Base-by-base conservation (phyloP, 2,888 invertebrate genomes). In the Brassicogethes aeneus region DNA sequence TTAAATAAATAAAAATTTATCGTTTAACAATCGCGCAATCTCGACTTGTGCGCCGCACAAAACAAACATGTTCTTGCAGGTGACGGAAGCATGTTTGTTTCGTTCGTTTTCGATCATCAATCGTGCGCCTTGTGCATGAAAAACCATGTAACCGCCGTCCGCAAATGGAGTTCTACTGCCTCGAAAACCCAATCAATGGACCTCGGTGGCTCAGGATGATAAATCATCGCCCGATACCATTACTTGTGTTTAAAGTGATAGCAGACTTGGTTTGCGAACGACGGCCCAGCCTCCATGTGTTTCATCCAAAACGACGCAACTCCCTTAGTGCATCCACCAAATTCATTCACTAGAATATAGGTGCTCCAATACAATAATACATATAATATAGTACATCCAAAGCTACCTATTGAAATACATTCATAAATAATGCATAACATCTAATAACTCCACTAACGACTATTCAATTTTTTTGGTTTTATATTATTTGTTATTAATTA, bases 191-290 rank as follows among this genome's bases (percentile, higher is more conserved):
- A 47, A 52, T 54, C 54, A 46, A 58, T 57, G 55, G 59, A 51
- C 53, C 47, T 60, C 63, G 65, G 65, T 63, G 65, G 65, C 65
- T 66, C 65, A 62, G 59, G 62, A 65, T 61, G 61, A 62, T n/a
- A 23, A 40, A 50, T 58, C 62, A 63, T 65, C 64, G 51, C 57
- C 65, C 64, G 62, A 60, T 56, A 57, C 58, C 61, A 59, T 55
- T 52, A 59, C 56, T 50, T 54, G 61, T 54, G 54, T 53, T 51
- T 40, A 46, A 23, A 5, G 10, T 23, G 10, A 5, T 23, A 23
- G 23, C 23, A 23, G 23, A 10, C 5, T 5, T 23, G 10, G 23
- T 38, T 38, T 42, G 37, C 52, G 57, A 53, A 56, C 59, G 56
- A 54, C 50, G 60, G 61, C 58, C 66, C 66, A 66, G 66, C 66